phyloP scores from a whole-genome alignment of 2,797 vertebrate species.

The Pelodytes ibericus region DNA sequence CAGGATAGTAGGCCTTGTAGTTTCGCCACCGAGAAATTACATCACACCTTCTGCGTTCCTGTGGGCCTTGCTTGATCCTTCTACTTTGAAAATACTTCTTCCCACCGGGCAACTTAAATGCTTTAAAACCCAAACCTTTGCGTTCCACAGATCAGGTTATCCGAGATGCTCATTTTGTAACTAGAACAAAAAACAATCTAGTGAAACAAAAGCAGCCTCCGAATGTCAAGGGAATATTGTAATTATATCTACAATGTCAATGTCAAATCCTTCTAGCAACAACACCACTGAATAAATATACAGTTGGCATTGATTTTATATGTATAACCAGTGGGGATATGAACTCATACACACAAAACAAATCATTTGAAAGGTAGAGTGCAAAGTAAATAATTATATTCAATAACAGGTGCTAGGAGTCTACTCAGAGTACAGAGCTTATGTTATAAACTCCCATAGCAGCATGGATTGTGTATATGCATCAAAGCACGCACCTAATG shows the following conservation, averaged over 20 bases:
- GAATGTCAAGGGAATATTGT: constrained; percentile 28
- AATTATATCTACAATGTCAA: constrained; percentile 51
- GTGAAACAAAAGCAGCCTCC: constrained; percentile 10
- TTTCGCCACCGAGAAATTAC: too few relatives aligned
- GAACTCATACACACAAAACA: constrained; percentile 21
- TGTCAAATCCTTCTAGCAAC: constrained; percentile 29
- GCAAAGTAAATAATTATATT: constrained; percentile 33
- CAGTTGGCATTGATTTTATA: constrained; percentile 32
- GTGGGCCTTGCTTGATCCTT: too few relatives aligned
- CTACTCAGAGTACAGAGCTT: background rate
- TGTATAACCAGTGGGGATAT: constrained; percentile 28
- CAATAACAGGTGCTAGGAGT: background rate
- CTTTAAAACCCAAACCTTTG: constrained; percentile 25
- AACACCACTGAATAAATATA: constrained; percentile 27
- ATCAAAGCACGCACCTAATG: background rate
- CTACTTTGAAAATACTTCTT: background rate
- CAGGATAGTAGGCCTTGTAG: too few relatives aligned
- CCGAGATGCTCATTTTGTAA: constrained; percentile 15
- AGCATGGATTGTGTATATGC: background rate
- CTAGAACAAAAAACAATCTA: constrained; percentile 31
- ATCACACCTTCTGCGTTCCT: too few relatives aligned
- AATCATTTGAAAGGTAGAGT: constrained; percentile 10
- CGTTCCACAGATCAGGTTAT: constrained; percentile 16
- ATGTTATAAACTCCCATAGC: background rate
- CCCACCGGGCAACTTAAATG: constrained; percentile 31